Evolutionary conservation across 2,113 vertebrate species (phyloP), one percentile per base, ranked within the genome.

Genomic region (Psittacus erithacus): DNA sequence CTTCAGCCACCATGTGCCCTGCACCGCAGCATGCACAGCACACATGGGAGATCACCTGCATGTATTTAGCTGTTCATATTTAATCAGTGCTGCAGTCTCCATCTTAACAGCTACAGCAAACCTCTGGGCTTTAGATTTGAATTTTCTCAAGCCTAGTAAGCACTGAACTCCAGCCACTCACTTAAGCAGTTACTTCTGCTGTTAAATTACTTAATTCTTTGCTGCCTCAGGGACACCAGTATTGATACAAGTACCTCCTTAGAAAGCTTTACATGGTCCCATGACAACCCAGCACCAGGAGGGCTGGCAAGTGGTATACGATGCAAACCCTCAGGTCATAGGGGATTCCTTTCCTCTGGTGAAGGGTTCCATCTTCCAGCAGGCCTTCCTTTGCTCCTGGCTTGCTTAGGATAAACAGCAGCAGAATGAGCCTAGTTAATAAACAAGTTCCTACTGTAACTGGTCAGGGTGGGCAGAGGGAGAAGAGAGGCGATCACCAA

Each of bases 1-100:
- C 8, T 57, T 63, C 81, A 33, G 0, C 6, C 23, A 50, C 47
- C 0, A 2, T 0, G 18, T 17, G 52, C 57, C 67, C 43, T 67
- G 67, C 60, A 5, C 71, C 17, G 33, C 68, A 70, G 57, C 63
- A 47, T 11, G 87, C 77, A 74, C 4, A 81, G 87, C 84, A 77
- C 88, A 83, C 39, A 76, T 82, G 60, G 59, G 57, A 84, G n/a
- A 28, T 11, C 4, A 68, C 35, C 24, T 50, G 67, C 57, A 31
- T 8, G 39, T 25, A 18, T 46, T 41, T 8, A 82, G 69, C 35
- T 82, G 35, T 9, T 82, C 24, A 15, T 4, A 24, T 9, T 53
- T 43, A 31, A 1, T 41, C 43, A 41, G 28, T 24, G 31, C 59
- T 75, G 18, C 35, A 68, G 27, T 35, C 29, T 52, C 41, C 20